A percentile compares a stretch with the other conserved stretches of the same genome.
Conservation (phyloP, 1,140 invertebrate species). For the Drosophila ambigua region DNA sequence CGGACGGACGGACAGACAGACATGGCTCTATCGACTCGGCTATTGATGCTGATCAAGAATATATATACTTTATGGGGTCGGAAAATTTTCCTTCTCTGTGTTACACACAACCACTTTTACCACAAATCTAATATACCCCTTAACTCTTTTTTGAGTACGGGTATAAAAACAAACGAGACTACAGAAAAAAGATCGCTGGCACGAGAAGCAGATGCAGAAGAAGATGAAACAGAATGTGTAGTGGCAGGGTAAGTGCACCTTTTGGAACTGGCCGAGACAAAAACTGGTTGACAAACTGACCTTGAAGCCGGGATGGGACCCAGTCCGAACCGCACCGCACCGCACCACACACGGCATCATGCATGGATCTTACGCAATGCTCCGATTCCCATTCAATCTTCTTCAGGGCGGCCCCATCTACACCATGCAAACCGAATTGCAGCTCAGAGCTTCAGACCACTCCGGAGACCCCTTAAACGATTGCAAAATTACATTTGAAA, state of each 20-base stretch:
- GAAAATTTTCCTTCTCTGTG: too few species aligned
- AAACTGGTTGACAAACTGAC: constrained; percentile 77
- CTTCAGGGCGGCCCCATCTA: constrained; percentile 29
- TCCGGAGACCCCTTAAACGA: constrained; percentile 11
- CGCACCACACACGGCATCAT: neutral
- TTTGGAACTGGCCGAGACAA: constrained; percentile 44
- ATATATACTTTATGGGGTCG: too few species aligned
- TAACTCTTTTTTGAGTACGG: too few species aligned
- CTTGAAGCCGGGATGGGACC: constrained; percentile 42
- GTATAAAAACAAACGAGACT: neutral
- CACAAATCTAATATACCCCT: too few species aligned
- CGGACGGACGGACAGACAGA: too few species aligned
- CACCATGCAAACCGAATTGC: constrained; percentile 58
- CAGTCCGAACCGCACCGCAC: neutral
- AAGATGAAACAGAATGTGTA: constrained; percentile 18
- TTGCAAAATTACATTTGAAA: constrained; percentile 71
- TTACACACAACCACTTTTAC: too few species aligned
- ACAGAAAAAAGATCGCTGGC: constrained; percentile 34
- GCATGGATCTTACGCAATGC: constrained; percentile 60
- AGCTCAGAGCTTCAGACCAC: constrained; percentile 8
- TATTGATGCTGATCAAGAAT: too few species aligned
- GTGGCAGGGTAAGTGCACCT: constrained; percentile 43
- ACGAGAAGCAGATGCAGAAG: constrained; percentile 26
- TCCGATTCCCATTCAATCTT: constrained; percentile 37
- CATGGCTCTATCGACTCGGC: too few species aligned